These are phyloP conservation scores for Patella depressa DNA, from an alignment of 2,888 invertebrate species.

Conservation along the genomic window DNA sequence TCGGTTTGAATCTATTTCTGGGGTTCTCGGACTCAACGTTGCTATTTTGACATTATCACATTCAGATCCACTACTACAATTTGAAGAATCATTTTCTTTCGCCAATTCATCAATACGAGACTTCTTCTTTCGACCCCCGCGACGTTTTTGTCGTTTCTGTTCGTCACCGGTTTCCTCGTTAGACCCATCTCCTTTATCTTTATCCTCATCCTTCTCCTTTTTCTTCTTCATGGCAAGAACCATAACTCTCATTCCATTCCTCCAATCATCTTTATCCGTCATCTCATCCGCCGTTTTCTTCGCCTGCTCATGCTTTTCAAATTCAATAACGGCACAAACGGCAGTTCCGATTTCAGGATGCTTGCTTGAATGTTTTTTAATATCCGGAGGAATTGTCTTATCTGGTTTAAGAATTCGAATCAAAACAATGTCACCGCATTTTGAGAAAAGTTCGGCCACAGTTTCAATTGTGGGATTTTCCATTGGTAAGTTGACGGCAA, in stretches of 20 bases:
- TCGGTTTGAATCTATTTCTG: slow-evolving; percentile 38
- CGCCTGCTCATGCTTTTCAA: slow-evolving; percentile 88
- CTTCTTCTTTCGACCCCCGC: slow-evolving; percentile 52
- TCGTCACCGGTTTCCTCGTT: slow-evolving; percentile 48
- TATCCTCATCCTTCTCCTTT: slow-evolving; percentile 51
- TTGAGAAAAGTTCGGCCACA: slow-evolving; percentile 90
- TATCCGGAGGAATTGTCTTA: slow-evolving; percentile 90
- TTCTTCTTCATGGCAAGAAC: slow-evolving; percentile 62
- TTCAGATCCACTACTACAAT: slow-evolving; percentile 68
- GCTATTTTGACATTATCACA: slow-evolving; percentile 44
- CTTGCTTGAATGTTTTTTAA: slow-evolving; percentile 90
- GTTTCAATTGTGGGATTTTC: slow-evolving; percentile 89
- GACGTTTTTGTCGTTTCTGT: slow-evolving; percentile 56
- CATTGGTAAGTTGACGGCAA: slow-evolving; percentile 87
- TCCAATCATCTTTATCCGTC: slow-evolving; percentile 67
- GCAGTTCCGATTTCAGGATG: slow-evolving; percentile 89
- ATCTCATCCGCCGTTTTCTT: slow-evolving; percentile 80
- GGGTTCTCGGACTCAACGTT: slow-evolving; percentile 23
- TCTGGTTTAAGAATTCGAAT: slow-evolving; percentile 90
- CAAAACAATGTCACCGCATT: slow-evolving; percentile 90
- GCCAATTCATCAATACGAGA: slow-evolving; percentile 57
- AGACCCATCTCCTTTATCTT: slow-evolving; percentile 51
- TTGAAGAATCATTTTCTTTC: slow-evolving; percentile 56
- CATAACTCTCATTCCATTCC: slow-evolving; percentile 69
- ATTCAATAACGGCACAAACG: slow-evolving; percentile 90